Conservation (phyloP, 2,888 invertebrate species). For the Xanthorhoe designata region DNA sequence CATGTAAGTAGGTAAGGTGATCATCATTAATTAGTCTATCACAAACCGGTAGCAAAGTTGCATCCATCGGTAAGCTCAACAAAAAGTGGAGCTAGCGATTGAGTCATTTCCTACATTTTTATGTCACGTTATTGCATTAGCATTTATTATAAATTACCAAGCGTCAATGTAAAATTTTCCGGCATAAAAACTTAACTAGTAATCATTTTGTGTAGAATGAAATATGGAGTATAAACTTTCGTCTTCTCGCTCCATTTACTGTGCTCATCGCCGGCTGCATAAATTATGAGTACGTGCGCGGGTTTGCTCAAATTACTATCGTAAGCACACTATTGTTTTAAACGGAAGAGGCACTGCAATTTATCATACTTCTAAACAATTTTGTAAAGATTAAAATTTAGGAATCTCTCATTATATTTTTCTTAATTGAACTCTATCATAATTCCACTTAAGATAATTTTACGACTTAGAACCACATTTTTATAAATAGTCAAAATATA, state of each 20-base stretch:
- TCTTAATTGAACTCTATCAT: too few species aligned
- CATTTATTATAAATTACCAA: slow-evolving; percentile 25
- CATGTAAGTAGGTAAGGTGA: background rate
- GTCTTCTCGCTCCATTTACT: slow-evolving; percentile 36
- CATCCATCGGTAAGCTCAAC: slow-evolving; percentile 10
- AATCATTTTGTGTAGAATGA: slow-evolving; percentile 15
- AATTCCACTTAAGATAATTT: too few species aligned
- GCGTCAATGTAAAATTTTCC: slow-evolving; percentile 13
- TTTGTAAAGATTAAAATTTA: too few species aligned
- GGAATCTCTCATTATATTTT: too few species aligned
- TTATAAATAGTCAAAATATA: too few species aligned
- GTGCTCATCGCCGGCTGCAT: slow-evolving; percentile 28
- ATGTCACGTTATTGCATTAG: slow-evolving; percentile 32
- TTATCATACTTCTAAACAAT: too few species aligned
- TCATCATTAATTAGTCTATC: slow-evolving; percentile 7
- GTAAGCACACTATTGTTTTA: slow-evolving; percentile 11
- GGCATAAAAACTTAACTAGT: slow-evolving; percentile 8
- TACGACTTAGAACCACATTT: too few species aligned
- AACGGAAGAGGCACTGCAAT: background rate
- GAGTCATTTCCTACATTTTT: slow-evolving; percentile 33
- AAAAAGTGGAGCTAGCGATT: slow-evolving; percentile 24
- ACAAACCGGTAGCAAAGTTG: slow-evolving; percentile 17
- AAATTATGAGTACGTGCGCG: slow-evolving; percentile 24
- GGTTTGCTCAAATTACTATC: slow-evolving; percentile 17
- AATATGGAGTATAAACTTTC: slow-evolving; percentile 33